Percentiles rank a stretch among this genome's conserved stretches.
These are phyloP conservation scores for Parascotia fuliginaria DNA, from an alignment of 2,888 invertebrate genomes.

Conservation along the genomic window DNA sequence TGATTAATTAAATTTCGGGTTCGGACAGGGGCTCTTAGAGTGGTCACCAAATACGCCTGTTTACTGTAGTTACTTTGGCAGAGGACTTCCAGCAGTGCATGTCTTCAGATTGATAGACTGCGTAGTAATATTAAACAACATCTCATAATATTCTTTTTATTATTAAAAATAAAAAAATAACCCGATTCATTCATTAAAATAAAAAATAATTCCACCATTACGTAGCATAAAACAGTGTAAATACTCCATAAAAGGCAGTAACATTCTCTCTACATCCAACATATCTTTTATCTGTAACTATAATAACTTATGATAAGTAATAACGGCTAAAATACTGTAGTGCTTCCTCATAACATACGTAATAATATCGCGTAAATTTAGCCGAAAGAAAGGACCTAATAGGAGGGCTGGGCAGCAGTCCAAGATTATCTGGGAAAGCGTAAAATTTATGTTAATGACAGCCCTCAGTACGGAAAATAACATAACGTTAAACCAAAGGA, in stretches of 20 bases:
- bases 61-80: no score
- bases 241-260: slow-evolving; percentile 6
- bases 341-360: slow-evolving; percentile 54
- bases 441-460: slow-evolving; percentile 81
- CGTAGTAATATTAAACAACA: no score
- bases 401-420: slow-evolving; percentile 67
- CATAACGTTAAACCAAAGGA: slow-evolving; percentile 66
- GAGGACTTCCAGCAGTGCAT: no score
- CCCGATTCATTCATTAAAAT: not conserved
- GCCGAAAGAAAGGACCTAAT: slow-evolving; percentile 62
- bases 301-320: slow-evolving; percentile 39
- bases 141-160: no score
- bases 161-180: not conserved
- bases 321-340: slow-evolving; percentile 48
- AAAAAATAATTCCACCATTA: not conserved
- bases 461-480: slow-evolving; percentile 63
- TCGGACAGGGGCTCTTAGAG: no score
- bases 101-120: no score
- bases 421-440: slow-evolving; percentile 73
- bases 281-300: slow-evolving; percentile 18
- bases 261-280: slow-evolving; percentile 8
- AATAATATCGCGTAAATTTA: slow-evolving; percentile 66
- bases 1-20: no score
- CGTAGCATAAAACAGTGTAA: not conserved
- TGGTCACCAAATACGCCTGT: no score